phyloP scores from a whole-genome alignment of 2,888 invertebrate genomes.

The Pristionchus entomophagus region DNA sequence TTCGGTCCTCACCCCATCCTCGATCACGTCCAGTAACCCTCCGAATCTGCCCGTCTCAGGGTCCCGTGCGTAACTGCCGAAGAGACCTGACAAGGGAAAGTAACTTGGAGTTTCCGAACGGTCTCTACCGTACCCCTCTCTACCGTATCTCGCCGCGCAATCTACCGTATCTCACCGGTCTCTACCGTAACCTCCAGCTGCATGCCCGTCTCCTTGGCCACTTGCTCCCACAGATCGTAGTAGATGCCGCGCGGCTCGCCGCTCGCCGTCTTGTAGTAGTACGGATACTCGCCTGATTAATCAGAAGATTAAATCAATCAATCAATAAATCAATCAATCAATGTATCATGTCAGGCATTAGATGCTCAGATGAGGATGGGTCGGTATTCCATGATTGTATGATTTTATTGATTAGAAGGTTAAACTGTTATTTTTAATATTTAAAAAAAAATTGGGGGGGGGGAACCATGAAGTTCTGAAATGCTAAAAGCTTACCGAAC shows the following conservation, averaged over 20 bases:
- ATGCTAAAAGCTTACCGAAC: background rate
- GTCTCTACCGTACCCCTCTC: background rate
- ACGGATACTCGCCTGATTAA: slow-evolving; percentile 37
- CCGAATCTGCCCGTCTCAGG: slow-evolving; percentile 25
- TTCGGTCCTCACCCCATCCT: background rate
- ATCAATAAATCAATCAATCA: too few relatives aligned
- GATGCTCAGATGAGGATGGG: too few relatives aligned
- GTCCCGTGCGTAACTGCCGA: slow-evolving; percentile 14
- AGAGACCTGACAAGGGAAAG: background rate
- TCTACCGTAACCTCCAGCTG: slow-evolving; percentile 18
- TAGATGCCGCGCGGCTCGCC: slow-evolving; percentile 26
- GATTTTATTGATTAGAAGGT: too few relatives aligned
- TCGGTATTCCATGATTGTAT: too few relatives aligned
- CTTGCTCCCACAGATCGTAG: slow-evolving; percentile 32
- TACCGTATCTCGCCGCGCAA: too few relatives aligned
- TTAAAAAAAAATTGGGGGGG: too few relatives aligned
- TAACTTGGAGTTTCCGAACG: background rate
- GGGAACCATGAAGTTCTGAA: too few relatives aligned
- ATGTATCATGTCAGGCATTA: too few relatives aligned
- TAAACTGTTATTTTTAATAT: too few relatives aligned
- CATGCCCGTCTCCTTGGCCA: background rate
- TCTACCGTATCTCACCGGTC: background rate
- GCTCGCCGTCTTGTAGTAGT: slow-evolving; percentile 17
- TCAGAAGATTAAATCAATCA: too few relatives aligned
- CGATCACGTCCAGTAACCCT: slow-evolving; percentile 31